Conservation (phyloP, 2,113 vertebrate genomes). For the Sialia sialis region DNA sequence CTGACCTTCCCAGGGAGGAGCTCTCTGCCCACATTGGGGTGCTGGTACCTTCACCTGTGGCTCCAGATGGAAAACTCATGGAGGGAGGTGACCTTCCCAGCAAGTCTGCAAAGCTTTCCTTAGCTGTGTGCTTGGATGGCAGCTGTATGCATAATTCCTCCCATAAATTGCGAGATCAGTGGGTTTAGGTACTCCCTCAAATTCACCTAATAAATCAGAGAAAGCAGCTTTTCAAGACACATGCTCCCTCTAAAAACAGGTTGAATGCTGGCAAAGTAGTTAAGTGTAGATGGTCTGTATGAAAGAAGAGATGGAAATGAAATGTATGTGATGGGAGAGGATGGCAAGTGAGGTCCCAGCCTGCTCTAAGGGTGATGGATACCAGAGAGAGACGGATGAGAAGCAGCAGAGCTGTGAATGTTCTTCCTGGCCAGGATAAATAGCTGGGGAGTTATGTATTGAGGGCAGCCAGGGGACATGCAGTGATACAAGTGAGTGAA, state of each 20-base stretch:
- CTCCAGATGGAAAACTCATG: not conserved
- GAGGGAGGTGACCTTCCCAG: not conserved
- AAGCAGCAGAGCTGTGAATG: not conserved
- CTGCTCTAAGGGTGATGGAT: not conserved
- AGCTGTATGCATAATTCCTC: not conserved
- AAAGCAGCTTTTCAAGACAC: not conserved
- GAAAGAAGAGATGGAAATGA: not conserved
- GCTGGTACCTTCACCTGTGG: not conserved
- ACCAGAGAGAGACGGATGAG: not conserved
- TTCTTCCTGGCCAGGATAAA: not conserved
- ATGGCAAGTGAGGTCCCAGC: not conserved
- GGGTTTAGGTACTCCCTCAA: not conserved
- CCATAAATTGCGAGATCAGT: not conserved
- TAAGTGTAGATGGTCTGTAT: rapidly evolving
- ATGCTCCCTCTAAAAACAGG: not conserved
- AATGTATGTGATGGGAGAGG: not conserved
- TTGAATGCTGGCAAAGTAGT: not conserved
- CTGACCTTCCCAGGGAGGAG: not conserved
- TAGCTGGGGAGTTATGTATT: not conserved
- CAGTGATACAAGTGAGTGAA: not conserved
- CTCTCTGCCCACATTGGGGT: not conserved
- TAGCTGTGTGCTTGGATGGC: not conserved
- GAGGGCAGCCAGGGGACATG: not conserved
- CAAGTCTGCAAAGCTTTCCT: not conserved
- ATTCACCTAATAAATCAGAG: not conserved